Percentiles rank a stretch among this genome's conserved stretches.
These are phyloP conservation scores for Morpho helenor DNA, from an alignment of 2,888 invertebrate genomes.

Conservation along the genomic window DNA sequence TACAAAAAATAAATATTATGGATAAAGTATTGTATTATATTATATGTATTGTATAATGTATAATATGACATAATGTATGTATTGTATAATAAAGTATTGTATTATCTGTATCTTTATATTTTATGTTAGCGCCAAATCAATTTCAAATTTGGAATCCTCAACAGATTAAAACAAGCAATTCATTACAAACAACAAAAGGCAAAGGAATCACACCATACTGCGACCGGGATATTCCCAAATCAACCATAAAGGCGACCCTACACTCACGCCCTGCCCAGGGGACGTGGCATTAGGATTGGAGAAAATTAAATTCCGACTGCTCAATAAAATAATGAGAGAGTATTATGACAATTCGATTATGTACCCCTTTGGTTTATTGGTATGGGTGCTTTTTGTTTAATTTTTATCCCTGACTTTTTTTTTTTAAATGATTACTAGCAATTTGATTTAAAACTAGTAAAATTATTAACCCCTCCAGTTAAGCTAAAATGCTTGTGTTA, in stretches of 20 bases:
- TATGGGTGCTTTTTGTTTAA: conserved; percentile 22
- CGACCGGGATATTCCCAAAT: conserved; percentile 43
- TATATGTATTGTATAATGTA: too few relatives aligned
- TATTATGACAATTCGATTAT: conserved; percentile 62
- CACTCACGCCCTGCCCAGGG: conserved; percentile 39
- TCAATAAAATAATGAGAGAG: conserved; percentile 63
- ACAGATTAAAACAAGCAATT: conserved; percentile 17
- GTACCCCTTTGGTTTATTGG: conserved; percentile 36
- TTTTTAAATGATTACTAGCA: too few relatives aligned
- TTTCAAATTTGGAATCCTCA: conserved; percentile 9
- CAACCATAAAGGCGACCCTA: conserved; percentile 41
- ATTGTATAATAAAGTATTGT: too few relatives aligned
- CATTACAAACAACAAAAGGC: conserved; percentile 16
- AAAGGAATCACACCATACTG: conserved; percentile 50
- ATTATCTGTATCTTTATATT: too few relatives aligned
- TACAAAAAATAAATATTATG: too few relatives aligned
- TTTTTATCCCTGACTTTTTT: conserved; percentile 16
- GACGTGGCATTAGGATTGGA: conserved; percentile 47
- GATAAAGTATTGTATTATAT: too few relatives aligned
- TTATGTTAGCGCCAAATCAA: conserved; percentile 5
- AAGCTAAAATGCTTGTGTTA: too few relatives aligned
- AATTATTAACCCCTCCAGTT: too few relatives aligned
- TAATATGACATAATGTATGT: too few relatives aligned
- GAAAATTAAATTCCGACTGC: conserved; percentile 58
- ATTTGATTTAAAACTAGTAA: too few relatives aligned